Base-by-base conservation (phyloP, 2,113 vertebrate species). In the Raphicerus campestris region DNA sequence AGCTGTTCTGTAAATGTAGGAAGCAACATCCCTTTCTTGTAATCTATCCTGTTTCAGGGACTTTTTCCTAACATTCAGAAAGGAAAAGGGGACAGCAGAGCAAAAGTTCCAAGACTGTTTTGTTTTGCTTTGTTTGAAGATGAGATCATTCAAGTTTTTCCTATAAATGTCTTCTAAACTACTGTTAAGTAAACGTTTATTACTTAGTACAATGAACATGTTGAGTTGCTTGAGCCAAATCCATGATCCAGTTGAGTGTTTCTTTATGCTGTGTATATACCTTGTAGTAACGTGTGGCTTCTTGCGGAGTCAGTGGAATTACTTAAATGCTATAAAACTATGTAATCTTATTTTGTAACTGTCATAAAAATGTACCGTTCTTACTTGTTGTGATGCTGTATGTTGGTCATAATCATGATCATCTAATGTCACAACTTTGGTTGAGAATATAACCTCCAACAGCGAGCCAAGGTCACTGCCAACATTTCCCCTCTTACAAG, bases 281-380 rank as follows among this genome's bases (percentile, higher is more conserved):
- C 39, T 60, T 45, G 20, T 45, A 92, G 51, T 24, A 70, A 73
- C 6, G 14, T 39, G 61, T 20, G 15, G 45, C n/a, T 70, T 94
- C 96, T 39, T 85, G 32, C 17, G n/a, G 4, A 32, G 55, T 81
- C 1, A 7, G 22, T 30, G n/a, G 51, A 78, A 95, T 84, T 92
- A 83, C 32, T 92, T 75, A 94, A 91, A 96, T 88, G n/a, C 56
- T 75, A 82, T 45, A 45, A 89, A 94, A 83, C 47, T 80, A 51
- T 32, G 60, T 20, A 75, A 75, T 55, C 51, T 58, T 58, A 86
- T 55, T 87, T 70, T 93, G 86, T 30, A 75, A 73, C 56, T 89
- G 60, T 42, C 73, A 49, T 83, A 87, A 70, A 93, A 86, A 85
- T 17, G 5, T 14, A 87, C 14, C 14, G 8, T 42, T 88, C 53